phyloP scores from a whole-genome alignment of 2,113 vertebrate species.

The Periophthalmodon schlosseri region DNA sequence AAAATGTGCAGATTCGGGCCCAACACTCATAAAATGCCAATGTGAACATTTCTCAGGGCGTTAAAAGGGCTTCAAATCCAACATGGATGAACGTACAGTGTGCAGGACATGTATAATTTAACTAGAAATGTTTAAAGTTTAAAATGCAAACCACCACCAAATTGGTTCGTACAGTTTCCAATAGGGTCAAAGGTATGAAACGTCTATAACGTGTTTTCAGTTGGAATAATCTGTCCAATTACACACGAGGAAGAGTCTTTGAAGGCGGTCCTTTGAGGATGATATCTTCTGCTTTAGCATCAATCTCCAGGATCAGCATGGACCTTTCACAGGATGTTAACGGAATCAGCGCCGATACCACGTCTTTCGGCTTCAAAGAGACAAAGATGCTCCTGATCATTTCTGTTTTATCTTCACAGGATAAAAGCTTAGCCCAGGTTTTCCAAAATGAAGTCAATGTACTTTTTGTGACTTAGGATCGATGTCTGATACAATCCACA shows the following conservation, averaged over 20 bases:
- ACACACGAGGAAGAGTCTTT: slow-evolving; percentile 46
- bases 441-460: slow-evolving; percentile 32
- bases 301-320: slow-evolving; percentile 44
- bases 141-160: slow-evolving; percentile 25
- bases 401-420: slow-evolving; percentile 23
- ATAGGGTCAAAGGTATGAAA: slow-evolving; percentile 37
- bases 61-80: slow-evolving; percentile 10
- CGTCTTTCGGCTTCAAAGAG: slow-evolving; percentile 43
- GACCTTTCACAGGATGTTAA: slow-evolving; percentile 50
- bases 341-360: slow-evolving; percentile 42
- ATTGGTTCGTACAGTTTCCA: slow-evolving; percentile 14
- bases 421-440: slow-evolving; percentile 35
- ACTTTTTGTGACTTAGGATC: slow-evolving; percentile 19
- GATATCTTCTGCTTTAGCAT: slow-evolving; percentile 55
- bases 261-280: slow-evolving; percentile 60
- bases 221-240: slow-evolving; percentile 43
- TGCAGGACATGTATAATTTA: slow-evolving; percentile 28
- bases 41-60: slow-evolving; percentile 4
- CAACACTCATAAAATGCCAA: slow-evolving; percentile 14
- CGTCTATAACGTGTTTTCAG: slow-evolving; percentile 16
- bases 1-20: slow-evolving; percentile 15
- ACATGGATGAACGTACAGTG: background rate
- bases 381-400: slow-evolving; percentile 39
- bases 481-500: slow-evolving; percentile 25
- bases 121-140: slow-evolving; percentile 5